phyloP scores from a whole-genome alignment of 2,113 vertebrate genomes.

The Solea senegalensis region DNA sequence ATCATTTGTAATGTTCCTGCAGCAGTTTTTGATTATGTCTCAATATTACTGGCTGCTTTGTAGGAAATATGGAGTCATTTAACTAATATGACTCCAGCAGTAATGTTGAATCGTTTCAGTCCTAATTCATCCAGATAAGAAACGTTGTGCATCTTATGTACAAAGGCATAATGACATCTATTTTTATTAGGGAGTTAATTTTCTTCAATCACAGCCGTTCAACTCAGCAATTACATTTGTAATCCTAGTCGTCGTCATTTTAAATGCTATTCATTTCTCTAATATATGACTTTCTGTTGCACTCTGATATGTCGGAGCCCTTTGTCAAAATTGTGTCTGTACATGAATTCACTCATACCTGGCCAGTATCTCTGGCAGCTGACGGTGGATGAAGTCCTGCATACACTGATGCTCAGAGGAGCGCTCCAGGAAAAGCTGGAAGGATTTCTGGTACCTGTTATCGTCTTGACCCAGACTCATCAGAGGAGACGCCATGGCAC shows the following conservation, averaged over 20 bases:
- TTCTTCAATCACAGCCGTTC: no score
- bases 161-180: not conserved
- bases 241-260: not conserved
- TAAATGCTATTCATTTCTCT: not conserved
- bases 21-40: no score
- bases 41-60: no score
- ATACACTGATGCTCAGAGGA: slow-evolving; percentile 89
- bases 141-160: not conserved
- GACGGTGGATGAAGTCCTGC: slow-evolving; percentile 83
- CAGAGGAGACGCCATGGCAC: slow-evolving; percentile 76
- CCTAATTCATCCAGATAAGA: not conserved
- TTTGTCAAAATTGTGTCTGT: not conserved
- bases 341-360: slow-evolving; percentile 70
- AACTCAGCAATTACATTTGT: no score
- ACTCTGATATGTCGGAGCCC: no score
- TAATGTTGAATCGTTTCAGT: no score
- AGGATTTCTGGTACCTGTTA: slow-evolving; percentile 81
- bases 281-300: no score
- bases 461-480: slow-evolving; percentile 78
- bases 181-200: no score
- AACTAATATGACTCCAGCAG: no score
- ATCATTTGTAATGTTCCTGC: no score
- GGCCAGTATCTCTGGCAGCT: slow-evolving; percentile 78
- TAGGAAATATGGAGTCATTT: no score
- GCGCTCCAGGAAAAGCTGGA: slow-evolving; percentile 85